Percentiles rank a stretch among this genome's conserved stretches.
Conservation (phyloP, 1,140 invertebrate genomes). For the Eulimnadia texana region DNA sequence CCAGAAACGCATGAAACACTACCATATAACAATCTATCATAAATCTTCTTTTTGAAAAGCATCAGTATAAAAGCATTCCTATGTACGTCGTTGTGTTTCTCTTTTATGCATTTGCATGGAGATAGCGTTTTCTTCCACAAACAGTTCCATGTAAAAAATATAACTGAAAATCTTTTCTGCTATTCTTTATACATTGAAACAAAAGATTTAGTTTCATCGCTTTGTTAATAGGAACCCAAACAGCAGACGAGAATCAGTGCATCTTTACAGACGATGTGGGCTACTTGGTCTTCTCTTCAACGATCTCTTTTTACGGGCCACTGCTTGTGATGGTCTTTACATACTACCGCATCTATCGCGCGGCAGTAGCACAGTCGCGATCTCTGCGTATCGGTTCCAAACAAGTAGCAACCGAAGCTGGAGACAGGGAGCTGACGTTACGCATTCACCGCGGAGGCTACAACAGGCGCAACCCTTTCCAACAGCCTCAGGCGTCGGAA, state of each 20-base stretch:
- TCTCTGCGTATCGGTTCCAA: slow-evolving; percentile 78
- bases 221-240: not conserved
- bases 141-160: too few species aligned
- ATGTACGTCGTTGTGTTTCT: too few species aligned
- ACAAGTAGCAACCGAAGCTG: slow-evolving; percentile 23
- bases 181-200: too few species aligned
- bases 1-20: too few species aligned
- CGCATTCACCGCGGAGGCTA: slow-evolving; percentile 76
- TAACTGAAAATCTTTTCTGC: too few species aligned
- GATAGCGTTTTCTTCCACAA: too few species aligned
- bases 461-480: slow-evolving; percentile 11
- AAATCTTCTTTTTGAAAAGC: too few species aligned
- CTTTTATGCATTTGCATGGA: too few species aligned
- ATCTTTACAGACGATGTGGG: slow-evolving; percentile 83
- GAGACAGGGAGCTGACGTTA: slow-evolving; percentile 39
- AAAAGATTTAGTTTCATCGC: not conserved
- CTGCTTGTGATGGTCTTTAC: slow-evolving; percentile 97
- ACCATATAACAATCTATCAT: too few species aligned
- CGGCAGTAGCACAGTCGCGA: slow-evolving; percentile 80
- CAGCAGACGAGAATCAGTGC: slow-evolving; percentile 38
- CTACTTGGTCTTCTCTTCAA: slow-evolving; percentile 85
- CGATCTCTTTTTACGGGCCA: slow-evolving; percentile 93
- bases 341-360: slow-evolving; percentile 86
- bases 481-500: not conserved
- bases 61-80: too few species aligned